A percentile compares a stretch with the other conserved stretches of the same genome.
Conservation (phyloP, 2,888 invertebrate genomes). For the Argyra leucocephala region DNA sequence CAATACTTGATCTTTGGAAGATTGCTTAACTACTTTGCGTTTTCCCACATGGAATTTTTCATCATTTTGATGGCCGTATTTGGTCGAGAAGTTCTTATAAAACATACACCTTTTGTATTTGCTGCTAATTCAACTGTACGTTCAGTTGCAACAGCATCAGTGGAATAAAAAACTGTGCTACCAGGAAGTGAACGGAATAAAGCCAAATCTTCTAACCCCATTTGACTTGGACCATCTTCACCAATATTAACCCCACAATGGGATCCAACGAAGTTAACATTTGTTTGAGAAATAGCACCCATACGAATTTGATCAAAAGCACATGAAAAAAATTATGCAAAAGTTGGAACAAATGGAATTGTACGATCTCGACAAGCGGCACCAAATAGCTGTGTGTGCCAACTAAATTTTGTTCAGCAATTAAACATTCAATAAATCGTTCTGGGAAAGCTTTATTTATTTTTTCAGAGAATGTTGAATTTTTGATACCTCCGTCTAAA, state of each 20-base stretch:
- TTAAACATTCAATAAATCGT: slow-evolving; percentile 91
- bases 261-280: slow-evolving; percentile 92
- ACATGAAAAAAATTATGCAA: slow-evolving; percentile 94
- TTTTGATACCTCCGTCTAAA: slow-evolving; percentile 96
- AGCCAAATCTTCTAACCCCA: slow-evolving; percentile 97
- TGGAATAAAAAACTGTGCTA: slow-evolving; percentile 66
- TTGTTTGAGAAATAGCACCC: slow-evolving; percentile 98
- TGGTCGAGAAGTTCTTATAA: slow-evolving; percentile 91
- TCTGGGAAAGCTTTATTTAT: slow-evolving; percentile 63
- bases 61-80: slow-evolving; percentile 72
- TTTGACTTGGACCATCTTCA: slow-evolving; percentile 97
- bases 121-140: slow-evolving; percentile 92
- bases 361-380: slow-evolving; percentile 86
- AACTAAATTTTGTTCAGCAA: slow-evolving; percentile 96
- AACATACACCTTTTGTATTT: slow-evolving; percentile 88
- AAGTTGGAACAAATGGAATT: slow-evolving; percentile 91
- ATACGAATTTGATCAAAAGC: slow-evolving; percentile 98
- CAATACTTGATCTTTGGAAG: slow-evolving; percentile 67
- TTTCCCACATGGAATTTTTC: slow-evolving; percentile 72
- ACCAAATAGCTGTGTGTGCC: slow-evolving; percentile 94
- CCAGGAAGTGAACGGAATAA: slow-evolving; percentile 89
- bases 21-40: slow-evolving; percentile 68
- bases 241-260: slow-evolving; percentile 98
- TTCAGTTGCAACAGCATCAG: slow-evolving; percentile 91
- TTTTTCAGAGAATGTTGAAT: slow-evolving; percentile 94